Evolutionary conservation across 1,140 invertebrate genomes (phyloP), one percentile per base, ranked within the genome.

Genomic region (Oreohelix idahoensis): DNA sequence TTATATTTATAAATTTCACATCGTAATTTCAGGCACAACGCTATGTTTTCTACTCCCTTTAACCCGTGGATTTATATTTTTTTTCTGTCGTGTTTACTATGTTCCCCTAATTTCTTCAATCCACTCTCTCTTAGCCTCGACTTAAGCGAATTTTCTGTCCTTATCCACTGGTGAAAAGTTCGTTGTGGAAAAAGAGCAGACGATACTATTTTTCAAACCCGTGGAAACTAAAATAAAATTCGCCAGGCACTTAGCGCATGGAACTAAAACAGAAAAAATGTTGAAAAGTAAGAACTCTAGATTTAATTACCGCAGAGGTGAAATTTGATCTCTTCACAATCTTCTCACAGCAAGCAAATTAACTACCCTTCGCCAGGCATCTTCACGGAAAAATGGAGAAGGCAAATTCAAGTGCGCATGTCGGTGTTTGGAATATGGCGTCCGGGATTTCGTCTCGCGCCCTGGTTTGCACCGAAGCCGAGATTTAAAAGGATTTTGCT

Each of bases 401-500:
- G 26, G 53, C 13, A 15, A 58, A n/a, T 15, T 58, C 53, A 58
- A 58, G 53, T n/a, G 53, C 8, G 53, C 53, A n/a, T 58, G 53
- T 58, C 53, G 5, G 13, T 58, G 53, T n/a, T 58, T n/a, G 15
- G 15, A 58, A 58, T 58, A 58, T 58, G 13, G 53, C 53, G 13
- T 23, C 13, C 53, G 26, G 5, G 5, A 23, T 58, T 58, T 58
- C 53, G 13, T n/a, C 26, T 58, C 15, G 10, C 26, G 8, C 53
- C 53, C 23, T 4, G 10, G 26, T 4, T 58, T 58, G 53, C 53
- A n/a, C 13, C 4, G 26, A 58, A 58, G 26, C 23, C 53, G 15
- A 58, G 15, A n/a, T 58, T 58, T 58, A 58, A 58, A 58, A 58
- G 53, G 53, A n/a, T 58, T 58, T 58, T 23, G 53, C 53, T 58